Conservation (phyloP, 1,140 invertebrate species). For the Hypsibius dujardini region DNA sequence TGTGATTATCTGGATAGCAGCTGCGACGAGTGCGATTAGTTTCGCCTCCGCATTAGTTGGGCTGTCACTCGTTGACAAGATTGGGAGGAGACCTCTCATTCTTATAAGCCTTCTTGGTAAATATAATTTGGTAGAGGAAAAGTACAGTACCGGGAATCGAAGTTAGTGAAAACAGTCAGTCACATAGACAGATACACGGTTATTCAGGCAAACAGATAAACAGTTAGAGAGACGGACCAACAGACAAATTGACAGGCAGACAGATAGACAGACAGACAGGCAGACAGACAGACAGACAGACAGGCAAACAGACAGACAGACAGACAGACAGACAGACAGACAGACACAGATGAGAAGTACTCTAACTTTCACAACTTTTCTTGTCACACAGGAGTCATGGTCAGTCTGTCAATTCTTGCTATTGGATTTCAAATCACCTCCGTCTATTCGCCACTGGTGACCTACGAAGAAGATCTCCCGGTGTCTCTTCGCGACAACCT, state of each 20-base stretch:
- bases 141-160: too few species aligned
- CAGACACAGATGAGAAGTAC: neutral
- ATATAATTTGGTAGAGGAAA: constrained; percentile 19
- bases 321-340: too few species aligned
- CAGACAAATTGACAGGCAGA: neutral
- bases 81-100: constrained; percentile 41
- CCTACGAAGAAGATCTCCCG: constrained; percentile 25
- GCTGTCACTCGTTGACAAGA: constrained; percentile 41
- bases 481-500: too few species aligned
- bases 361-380: neutral
- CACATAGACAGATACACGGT: too few species aligned
- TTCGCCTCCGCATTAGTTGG: constrained; percentile 43
- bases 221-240: too few species aligned
- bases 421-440: constrained; percentile 38
- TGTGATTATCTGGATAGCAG: constrained; percentile 45
- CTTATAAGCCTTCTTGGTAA: constrained; percentile 38
- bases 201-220: too few species aligned
- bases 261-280: too few species aligned
- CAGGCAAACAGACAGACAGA: too few species aligned
- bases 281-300: too few species aligned
- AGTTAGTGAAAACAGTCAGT: too few species aligned
- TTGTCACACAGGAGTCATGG: constrained; percentile 32
- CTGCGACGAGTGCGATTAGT: constrained; percentile 39
- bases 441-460: constrained; percentile 33
- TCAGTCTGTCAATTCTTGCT: constrained; percentile 36